Conservation (phyloP, 1,140 invertebrate genomes). For the Odontomachus brunneus region DNA sequence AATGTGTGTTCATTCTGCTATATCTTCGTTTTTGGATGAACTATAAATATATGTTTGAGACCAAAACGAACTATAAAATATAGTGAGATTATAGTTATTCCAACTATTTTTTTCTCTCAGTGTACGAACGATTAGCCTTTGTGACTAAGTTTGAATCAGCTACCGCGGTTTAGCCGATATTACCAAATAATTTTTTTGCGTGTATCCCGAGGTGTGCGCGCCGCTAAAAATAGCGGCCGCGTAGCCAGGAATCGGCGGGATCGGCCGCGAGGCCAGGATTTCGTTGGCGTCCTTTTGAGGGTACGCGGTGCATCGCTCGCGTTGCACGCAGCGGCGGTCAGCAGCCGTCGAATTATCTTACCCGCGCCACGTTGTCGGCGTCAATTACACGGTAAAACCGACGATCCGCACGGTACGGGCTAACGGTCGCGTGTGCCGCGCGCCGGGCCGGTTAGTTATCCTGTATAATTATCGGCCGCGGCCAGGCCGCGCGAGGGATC, state of each 20-base stretch:
- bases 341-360: conserved; percentile 18
- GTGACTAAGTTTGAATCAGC: too few species aligned
- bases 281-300: too few species aligned
- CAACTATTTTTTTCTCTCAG: too few species aligned
- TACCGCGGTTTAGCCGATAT: too few species aligned
- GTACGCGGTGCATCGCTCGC: neutral
- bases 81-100: too few species aligned
- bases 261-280: neutral
- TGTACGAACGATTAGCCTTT: too few species aligned
- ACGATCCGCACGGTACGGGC: conserved; percentile 17
- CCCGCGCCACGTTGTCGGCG: neutral
- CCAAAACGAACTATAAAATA: too few species aligned
- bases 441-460: conserved; percentile 17
- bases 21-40: too few species aligned
- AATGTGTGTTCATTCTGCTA: too few species aligned
- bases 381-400: conserved; percentile 37
- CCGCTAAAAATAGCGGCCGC: conserved; percentile 47
- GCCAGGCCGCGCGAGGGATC: neutral
- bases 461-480: conserved; percentile 42
- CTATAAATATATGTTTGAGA: too few species aligned
- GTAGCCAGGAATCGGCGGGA: conserved; percentile 22
- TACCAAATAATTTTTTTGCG: too few species aligned
- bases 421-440: conserved; percentile 30
- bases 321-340: neutral
- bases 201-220: conserved; percentile 56